phyloP scores from a whole-genome alignment of 2,797 vertebrate species.

The Poecilia wingei region DNA sequence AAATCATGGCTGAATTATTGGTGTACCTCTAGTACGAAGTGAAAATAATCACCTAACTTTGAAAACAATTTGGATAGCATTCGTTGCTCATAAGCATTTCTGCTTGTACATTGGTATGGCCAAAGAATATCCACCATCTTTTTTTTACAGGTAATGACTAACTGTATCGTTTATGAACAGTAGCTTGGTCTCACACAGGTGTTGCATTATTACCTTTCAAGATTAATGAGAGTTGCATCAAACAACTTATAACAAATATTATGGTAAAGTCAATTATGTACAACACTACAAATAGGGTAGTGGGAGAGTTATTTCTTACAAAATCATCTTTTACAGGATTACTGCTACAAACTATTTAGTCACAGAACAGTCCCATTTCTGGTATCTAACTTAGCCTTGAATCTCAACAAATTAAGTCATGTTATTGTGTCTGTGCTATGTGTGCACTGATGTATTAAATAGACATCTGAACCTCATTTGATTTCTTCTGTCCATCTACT shows the following conservation, averaged over 20 bases:
- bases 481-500: conserved; percentile 59
- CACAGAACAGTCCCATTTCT: too few species aligned
- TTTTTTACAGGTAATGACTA: too few species aligned
- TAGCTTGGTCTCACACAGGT: not conserved
- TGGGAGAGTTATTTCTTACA: too few species aligned
- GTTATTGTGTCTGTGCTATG: not conserved
- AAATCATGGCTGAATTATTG: too few species aligned
- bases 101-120: not conserved
- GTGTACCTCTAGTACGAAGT: too few species aligned
- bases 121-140: not conserved
- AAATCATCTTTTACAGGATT: too few species aligned
- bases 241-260: not conserved
- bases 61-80: not conserved
- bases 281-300: not conserved
- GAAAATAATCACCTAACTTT: not conserved
- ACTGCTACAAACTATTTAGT: too few species aligned
- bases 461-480: not conserved
- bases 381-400: too few species aligned
- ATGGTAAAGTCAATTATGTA: too few species aligned
- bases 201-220: not conserved
- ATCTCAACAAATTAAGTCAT: not conserved
- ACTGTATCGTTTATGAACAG: not conserved
- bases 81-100: not conserved
- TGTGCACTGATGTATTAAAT: not conserved
- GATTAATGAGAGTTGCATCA: not conserved